Percentiles rank a stretch among this genome's conserved stretches.
Evolutionary conservation across 30 jellyfish, hydroid and myxozoan species (phyloP).

Genomic region (Turritopsis dohrnii): DNA sequence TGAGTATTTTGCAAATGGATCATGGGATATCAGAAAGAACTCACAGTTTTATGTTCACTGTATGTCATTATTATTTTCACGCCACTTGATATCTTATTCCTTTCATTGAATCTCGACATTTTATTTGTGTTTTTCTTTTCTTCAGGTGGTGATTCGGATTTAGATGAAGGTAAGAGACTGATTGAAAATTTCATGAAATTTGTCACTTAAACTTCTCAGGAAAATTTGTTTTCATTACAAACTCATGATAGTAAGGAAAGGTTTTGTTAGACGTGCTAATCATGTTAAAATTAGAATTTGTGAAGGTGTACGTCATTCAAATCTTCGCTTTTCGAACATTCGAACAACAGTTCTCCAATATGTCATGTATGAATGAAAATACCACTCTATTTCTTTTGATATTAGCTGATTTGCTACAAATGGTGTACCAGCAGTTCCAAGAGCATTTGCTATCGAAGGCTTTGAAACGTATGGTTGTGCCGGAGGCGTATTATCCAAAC

Average conservation of each 20-base stretch:
- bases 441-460: slow-evolving; percentile 25
- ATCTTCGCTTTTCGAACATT: too few relatives aligned
- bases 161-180: not conserved
- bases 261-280: too few relatives aligned
- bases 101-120: not conserved
- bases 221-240: too few relatives aligned
- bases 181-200: too few relatives aligned
- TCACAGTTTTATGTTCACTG: slow-evolving; percentile 8
- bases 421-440: slow-evolving; percentile 30
- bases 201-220: too few relatives aligned
- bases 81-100: too few relatives aligned
- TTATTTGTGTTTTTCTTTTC: not conserved
- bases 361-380: too few relatives aligned
- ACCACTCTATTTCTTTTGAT: too few relatives aligned
- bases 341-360: too few relatives aligned
- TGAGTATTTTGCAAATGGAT: slow-evolving; percentile 20
- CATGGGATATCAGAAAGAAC: slow-evolving; percentile 21
- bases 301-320: too few relatives aligned
- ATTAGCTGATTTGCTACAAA: slow-evolving; percentile 28
- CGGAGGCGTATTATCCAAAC: slow-evolving; percentile 32
- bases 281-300: too few relatives aligned
- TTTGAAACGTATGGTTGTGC: slow-evolving; percentile 21
- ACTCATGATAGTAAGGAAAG: too few relatives aligned
- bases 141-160: not conserved
- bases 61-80: not conserved